A percentile compares a stretch with the other conserved stretches of the same genome.
Evolutionary conservation across 2,888 invertebrate genomes (phyloP).

Genomic region (Melanchra persicariae): DNA sequence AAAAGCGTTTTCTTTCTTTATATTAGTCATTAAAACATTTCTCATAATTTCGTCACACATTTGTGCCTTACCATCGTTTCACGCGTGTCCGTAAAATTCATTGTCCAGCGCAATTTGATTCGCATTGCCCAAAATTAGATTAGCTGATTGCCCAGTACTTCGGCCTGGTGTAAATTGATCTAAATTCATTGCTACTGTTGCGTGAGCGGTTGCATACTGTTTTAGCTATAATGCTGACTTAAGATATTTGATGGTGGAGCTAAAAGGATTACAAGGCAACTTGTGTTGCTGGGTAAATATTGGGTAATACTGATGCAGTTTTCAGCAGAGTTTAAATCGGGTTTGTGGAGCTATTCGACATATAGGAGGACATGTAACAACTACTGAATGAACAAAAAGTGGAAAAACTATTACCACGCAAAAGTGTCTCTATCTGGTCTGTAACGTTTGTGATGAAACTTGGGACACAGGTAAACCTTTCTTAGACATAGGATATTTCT

Average conservation of each 20-base stretch:
- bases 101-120: conserved; percentile 42
- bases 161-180: conserved; percentile 63
- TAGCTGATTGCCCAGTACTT: conserved; percentile 51
- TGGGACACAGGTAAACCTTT: no score
- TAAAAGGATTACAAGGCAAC: conserved; percentile 38
- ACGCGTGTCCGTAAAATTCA: conserved; percentile 35
- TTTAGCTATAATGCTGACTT: conserved; percentile 40
- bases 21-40: not conserved
- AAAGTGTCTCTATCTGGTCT: no score
- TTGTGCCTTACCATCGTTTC: conserved; percentile 17
- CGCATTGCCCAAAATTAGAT: conserved; percentile 59
- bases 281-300: conserved; percentile 1
- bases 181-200: conserved; percentile 39
- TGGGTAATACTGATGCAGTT: not conserved
- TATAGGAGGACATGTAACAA: not conserved
- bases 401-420: not conserved
- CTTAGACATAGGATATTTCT: no score
- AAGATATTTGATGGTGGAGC: conserved; percentile 5
- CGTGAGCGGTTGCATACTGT: conserved; percentile 37
- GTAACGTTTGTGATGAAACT: no score
- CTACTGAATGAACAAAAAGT: not conserved
- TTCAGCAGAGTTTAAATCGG: not conserved
- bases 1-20: no score
- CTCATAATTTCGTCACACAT: conserved; percentile 22
- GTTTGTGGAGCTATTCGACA: not conserved